These are phyloP conservation scores for Punctoribates punctum DNA, from an alignment of 2,888 invertebrate genomes.

Conservation along the genomic window DNA sequence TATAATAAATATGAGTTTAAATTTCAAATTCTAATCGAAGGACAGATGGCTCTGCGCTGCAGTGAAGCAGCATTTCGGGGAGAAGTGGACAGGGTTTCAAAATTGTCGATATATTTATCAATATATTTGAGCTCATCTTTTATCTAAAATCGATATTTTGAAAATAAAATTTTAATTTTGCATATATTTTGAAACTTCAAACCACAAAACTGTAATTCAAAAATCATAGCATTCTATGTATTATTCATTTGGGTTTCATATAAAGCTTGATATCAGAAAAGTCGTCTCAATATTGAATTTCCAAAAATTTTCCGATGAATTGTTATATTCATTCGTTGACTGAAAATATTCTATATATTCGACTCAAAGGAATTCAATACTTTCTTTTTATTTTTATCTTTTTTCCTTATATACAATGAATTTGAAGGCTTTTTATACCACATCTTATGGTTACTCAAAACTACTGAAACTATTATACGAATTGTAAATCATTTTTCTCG, in stretches of 20 bases:
- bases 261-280: not conserved
- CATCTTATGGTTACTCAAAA: not conserved
- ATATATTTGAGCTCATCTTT: not conserved
- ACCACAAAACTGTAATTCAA: constrained; percentile 6
- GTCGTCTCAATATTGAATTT: not conserved
- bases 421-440: not conserved
- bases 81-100: not conserved
- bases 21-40: not conserved
- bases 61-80: too few relatives aligned
- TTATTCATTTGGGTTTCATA: constrained; percentile 3
- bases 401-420: not conserved
- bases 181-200: not conserved
- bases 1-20: too few relatives aligned
- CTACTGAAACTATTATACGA: not conserved
- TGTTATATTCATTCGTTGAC: not conserved
- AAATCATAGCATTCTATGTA: not conserved
- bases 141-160: not conserved
- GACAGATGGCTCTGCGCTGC: not conserved
- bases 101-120: not conserved
- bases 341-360: not conserved
- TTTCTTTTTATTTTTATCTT: not conserved
- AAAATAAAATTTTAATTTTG: not conserved
- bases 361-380: not conserved
- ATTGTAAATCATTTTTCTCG: not conserved
- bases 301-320: not conserved